Percentiles rank a stretch among this genome's conserved stretches.
Evolutionary conservation across 2,888 invertebrate species (phyloP).

Genomic region (Taphrorychus bicolor): DNA sequence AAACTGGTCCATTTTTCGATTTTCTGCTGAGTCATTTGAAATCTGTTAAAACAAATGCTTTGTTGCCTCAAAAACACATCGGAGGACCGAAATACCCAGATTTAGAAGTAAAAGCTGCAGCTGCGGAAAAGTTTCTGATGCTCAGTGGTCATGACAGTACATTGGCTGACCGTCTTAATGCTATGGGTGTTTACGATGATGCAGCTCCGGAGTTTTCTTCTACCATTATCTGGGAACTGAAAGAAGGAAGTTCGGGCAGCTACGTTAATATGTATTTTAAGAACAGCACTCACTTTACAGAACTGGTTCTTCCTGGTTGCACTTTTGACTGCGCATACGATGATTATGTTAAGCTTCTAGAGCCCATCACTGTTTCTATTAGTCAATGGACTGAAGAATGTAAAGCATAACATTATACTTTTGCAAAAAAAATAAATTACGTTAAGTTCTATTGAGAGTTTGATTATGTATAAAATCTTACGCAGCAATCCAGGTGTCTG

Average conservation of each 20-base stretch:
- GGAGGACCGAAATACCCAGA: slow-evolving; percentile 10
- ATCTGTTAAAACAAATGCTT: slow-evolving; percentile 43
- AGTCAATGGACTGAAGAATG: slow-evolving; percentile 58
- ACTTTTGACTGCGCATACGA: slow-evolving; percentile 67
- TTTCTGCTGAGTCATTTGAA: slow-evolving; percentile 71
- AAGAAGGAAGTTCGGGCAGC: slow-evolving; percentile 47
- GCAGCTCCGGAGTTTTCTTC: slow-evolving; percentile 74
- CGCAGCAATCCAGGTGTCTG: neutral
- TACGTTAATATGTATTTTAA: slow-evolving; percentile 66
- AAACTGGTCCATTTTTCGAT: slow-evolving; percentile 71
- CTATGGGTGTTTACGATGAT: slow-evolving; percentile 71
- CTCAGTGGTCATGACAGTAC: slow-evolving; percentile 86
- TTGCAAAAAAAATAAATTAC: neutral
- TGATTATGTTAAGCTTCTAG: slow-evolving; percentile 65
- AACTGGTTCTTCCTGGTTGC: slow-evolving; percentile 68
- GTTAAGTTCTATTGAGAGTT: neutral
- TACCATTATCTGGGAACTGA: slow-evolving; percentile 75
- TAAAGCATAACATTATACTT: neutral
- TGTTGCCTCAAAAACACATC: neutral
- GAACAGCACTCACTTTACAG: slow-evolving; percentile 64
- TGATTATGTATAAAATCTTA: slow-evolving; percentile 46
- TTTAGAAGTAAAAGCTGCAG: neutral
- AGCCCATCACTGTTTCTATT: slow-evolving; percentile 61
- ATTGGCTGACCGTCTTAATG: slow-evolving; percentile 74
- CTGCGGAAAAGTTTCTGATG: slow-evolving; percentile 67